A percentile compares a stretch with the other conserved stretches of the same genome.
Evolutionary conservation across 1,140 invertebrate genomes (phyloP).

Genomic region (Eumaeus atala): DNA sequence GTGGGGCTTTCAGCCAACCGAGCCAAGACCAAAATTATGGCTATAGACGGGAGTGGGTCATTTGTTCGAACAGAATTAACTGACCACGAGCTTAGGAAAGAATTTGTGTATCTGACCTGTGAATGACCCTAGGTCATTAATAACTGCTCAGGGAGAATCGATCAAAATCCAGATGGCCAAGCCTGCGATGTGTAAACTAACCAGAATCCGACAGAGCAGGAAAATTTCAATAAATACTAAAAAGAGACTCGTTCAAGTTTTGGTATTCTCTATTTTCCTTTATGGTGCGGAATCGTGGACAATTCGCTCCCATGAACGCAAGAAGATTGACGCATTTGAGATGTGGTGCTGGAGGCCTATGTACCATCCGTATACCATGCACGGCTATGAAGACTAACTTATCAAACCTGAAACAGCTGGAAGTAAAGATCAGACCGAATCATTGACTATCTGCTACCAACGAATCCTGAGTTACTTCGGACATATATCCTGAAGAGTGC

Average conservation of each 20-base stretch:
- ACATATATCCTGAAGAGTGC: too few relatives aligned
- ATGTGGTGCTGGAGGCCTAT: too few relatives aligned
- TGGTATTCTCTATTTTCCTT: neutral
- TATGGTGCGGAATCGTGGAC: neutral
- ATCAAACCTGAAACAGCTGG: too few relatives aligned
- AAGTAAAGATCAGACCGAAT: too few relatives aligned
- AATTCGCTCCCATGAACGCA: neutral
- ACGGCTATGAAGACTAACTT: too few relatives aligned
- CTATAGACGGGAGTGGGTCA: neutral
- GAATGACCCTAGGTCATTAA: neutral
- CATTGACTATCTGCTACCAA: too few relatives aligned
- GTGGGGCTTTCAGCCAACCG: conserved; percentile 5
- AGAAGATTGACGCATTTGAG: neutral
- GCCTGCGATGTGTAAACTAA: neutral
- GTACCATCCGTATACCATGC: too few relatives aligned
- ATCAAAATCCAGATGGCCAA: too few relatives aligned
- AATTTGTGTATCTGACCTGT: too few relatives aligned
- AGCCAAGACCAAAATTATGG: neutral
- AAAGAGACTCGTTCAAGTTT: neutral
- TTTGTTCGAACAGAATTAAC: neutral
- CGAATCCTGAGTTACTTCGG: too few relatives aligned
- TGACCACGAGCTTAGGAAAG: neutral
- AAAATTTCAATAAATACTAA: neutral
- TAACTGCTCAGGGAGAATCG: neutral
- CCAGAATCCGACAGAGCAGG: neutral